Conservation (phyloP, 2,888 invertebrate genomes). For the Spatulosminthurus flaviceps region DNA sequence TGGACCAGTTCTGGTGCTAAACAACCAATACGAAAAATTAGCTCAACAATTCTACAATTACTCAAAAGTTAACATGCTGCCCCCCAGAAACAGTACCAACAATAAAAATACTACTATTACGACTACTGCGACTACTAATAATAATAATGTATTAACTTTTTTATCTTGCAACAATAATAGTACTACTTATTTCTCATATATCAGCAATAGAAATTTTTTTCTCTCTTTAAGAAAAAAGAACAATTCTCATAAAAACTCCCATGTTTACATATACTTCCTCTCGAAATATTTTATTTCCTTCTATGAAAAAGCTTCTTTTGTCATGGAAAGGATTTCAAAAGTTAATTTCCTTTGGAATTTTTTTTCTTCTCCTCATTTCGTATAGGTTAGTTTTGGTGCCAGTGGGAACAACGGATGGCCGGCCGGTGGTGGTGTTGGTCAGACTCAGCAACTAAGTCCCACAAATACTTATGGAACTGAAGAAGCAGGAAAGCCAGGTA, state of each 20-base stretch:
- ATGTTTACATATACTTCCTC: too few relatives aligned
- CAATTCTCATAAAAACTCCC: too few relatives aligned
- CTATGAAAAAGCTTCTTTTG: too few relatives aligned
- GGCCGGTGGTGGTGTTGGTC: constrained; percentile 47
- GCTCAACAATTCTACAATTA: not conserved
- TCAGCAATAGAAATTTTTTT: too few relatives aligned
- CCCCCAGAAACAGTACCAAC: constrained; percentile 14
- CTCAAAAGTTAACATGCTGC: constrained; percentile 19
- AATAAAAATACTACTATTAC: constrained; percentile 11
- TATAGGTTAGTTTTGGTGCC: constrained; percentile 59
- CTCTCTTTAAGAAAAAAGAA: too few relatives aligned
- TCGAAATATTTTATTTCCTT: too few relatives aligned
- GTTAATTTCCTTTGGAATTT: too few relatives aligned
- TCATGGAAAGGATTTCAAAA: too few relatives aligned
- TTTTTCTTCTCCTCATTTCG: constrained; percentile 12
- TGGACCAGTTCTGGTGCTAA: not conserved
- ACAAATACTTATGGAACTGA: constrained; percentile 15
- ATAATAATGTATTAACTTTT: constrained; percentile 1
- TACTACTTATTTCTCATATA: too few relatives aligned
- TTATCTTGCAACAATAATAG: too few relatives aligned
- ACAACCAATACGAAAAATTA: too few relatives aligned
- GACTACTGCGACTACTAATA: too few relatives aligned
- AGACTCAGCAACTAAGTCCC: constrained; percentile 48
- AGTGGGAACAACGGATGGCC: constrained; percentile 50
- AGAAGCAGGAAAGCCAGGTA: constrained; percentile 74